Evolutionary conservation across 2,888 invertebrate genomes (phyloP).

Genomic region (Philaethria dido): DNA sequence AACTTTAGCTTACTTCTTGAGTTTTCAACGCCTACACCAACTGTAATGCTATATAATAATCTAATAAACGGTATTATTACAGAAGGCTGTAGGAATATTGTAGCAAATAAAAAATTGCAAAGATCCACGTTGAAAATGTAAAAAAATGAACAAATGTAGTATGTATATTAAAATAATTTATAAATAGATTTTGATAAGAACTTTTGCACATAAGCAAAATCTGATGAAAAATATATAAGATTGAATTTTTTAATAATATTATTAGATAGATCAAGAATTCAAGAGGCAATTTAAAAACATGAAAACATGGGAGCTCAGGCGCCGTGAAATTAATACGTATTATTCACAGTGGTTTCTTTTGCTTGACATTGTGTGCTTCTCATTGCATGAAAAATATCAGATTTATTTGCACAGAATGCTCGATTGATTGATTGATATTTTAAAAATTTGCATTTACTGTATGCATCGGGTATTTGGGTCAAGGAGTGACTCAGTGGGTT

Average conservation of each 20-base stretch:
- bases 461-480: not conserved
- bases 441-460: conserved; percentile 2
- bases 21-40: not conserved
- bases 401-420: conserved; percentile 42
- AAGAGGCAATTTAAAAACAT: conserved; percentile 38
- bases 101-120: not conserved
- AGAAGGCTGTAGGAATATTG: not conserved
- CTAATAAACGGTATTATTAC: conserved; percentile 4
- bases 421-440: conserved; percentile 20
- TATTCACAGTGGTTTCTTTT: conserved; percentile 13
- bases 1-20: not conserved
- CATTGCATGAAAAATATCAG: not conserved
- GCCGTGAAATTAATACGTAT: conserved; percentile 40
- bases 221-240: not conserved
- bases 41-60: not conserved
- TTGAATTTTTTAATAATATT: conserved; percentile 14
- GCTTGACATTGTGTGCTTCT: conserved; percentile 11
- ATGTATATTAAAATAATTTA: not conserved
- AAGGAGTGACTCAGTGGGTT: not conserved
- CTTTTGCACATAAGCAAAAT: not conserved
- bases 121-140: not conserved
- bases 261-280: conserved; percentile 17
- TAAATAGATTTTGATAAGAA: not conserved
- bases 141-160: not conserved
- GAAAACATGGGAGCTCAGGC: conserved; percentile 35